Evolutionary conservation across 53 echinoderm and acorn worm genomes (phyloP).

Genomic region (Patiria pectinifera): DNA sequence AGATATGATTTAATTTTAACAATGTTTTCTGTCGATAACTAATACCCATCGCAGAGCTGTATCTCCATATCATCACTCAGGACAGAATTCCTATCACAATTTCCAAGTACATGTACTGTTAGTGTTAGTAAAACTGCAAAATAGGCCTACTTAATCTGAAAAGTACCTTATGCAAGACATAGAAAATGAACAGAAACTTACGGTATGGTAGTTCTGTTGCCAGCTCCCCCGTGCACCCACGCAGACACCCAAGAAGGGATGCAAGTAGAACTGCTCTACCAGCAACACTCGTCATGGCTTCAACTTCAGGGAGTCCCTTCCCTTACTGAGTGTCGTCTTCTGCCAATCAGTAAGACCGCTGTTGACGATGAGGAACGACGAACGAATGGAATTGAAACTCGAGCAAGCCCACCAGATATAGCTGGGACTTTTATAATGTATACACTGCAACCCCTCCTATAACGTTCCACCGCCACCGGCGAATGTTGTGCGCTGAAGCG

Average conservation of each 20-base stretch:
- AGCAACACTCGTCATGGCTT: conserved; percentile 26
- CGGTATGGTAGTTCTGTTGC: conserved; percentile 28
- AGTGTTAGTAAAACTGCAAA: no score
- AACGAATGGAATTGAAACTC: background rate
- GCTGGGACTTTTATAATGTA: conserved; percentile 27
- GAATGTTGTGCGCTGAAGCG: background rate
- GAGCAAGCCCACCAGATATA: background rate
- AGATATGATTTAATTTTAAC: no score
- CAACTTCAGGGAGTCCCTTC: background rate
- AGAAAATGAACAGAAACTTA: background rate
- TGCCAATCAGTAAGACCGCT: background rate
- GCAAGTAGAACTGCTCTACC: background rate
- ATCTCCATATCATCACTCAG: no score
- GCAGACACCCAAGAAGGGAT: conserved; percentile 10
- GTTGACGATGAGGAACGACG: background rate
- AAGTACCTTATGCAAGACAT: no score
- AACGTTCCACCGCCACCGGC: background rate
- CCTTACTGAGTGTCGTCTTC: background rate
- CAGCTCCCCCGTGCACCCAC: conserved; percentile 1
- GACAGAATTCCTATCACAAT: no score
- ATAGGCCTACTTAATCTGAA: no score
- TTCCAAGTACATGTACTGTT: no score
- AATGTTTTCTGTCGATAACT: no score
- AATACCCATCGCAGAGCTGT: no score
- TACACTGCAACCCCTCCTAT: background rate